A percentile compares a stretch with the other conserved stretches of the same genome.
Evolutionary conservation across 1,140 invertebrate species (phyloP).

Genomic region (Lepidurus apus): DNA sequence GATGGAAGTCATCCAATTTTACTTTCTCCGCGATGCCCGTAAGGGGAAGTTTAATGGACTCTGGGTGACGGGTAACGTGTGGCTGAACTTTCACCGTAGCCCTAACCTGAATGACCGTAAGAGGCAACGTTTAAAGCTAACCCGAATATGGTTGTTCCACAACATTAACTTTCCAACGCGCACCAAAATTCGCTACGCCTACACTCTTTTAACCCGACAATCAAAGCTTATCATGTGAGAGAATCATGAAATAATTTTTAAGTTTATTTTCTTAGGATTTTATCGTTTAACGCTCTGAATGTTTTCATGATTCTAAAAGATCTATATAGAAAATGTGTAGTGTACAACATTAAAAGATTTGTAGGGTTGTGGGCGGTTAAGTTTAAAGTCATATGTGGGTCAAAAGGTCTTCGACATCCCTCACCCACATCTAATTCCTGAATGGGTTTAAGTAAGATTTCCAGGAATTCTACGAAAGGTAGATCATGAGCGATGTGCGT

Average conservation of each 20-base stretch:
- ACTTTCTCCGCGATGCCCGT: not conserved
- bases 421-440: not conserved
- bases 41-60: not conserved
- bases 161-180: not conserved
- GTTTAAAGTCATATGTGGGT: not conserved
- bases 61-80: not conserved
- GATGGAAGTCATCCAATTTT: not conserved
- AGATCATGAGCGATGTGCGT: too few species aligned
- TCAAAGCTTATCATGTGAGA: too few species aligned
- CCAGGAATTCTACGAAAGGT: not conserved
- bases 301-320: too few species aligned
- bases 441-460: not conserved
- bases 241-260: too few species aligned
- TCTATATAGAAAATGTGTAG: too few species aligned
- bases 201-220: not conserved
- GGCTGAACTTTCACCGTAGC: not conserved
- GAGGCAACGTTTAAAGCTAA: not conserved
- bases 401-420: not conserved
- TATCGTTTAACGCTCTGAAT: too few species aligned
- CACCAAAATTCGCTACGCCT: not conserved
- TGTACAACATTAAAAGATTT: too few species aligned
- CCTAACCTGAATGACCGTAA: slow-evolving; percentile 14
- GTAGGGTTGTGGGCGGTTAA: not conserved
- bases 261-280: too few species aligned
- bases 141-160: not conserved